These are phyloP conservation scores for Lithosia quadra DNA, from an alignment of 2,888 invertebrate genomes.

Conservation along the genomic window DNA sequence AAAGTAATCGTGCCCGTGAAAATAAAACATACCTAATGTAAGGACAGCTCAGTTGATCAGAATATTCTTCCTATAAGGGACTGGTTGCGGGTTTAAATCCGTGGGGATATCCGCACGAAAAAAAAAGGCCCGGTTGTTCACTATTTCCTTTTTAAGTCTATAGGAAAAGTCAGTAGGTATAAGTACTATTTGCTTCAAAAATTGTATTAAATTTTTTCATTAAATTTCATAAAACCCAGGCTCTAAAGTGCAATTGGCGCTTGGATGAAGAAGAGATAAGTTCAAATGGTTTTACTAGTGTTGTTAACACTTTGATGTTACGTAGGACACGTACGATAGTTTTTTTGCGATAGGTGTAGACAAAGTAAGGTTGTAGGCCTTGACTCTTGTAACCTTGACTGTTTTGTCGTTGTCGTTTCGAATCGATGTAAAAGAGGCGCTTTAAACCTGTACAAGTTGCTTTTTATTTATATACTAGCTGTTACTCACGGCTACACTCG, in stretches of 20 bases:
- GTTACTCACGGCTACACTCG: background rate
- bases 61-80: too few relatives aligned
- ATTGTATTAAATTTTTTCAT: too few relatives aligned
- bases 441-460: background rate
- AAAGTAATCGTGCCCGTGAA: background rate
- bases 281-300: background rate
- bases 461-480: background rate
- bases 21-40: too few relatives aligned
- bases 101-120: too few relatives aligned
- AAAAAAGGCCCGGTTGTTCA: too few relatives aligned
- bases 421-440: background rate
- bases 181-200: too few relatives aligned
- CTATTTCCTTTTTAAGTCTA: too few relatives aligned
- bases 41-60: too few relatives aligned
- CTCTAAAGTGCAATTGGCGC: too few relatives aligned
- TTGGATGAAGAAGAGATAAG: background rate
- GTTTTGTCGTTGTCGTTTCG: background rate
- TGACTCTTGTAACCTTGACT: background rate
- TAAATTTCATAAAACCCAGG: too few relatives aligned
- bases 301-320: conserved; percentile 9
- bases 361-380: conserved; percentile 10
- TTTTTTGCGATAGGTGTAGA: background rate
- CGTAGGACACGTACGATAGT: background rate
- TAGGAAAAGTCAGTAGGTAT: too few relatives aligned
- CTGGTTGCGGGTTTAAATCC: too few relatives aligned